Evolutionary conservation across 2,888 invertebrate genomes (phyloP), one percentile per base, ranked within the genome.

Genomic region (Isotomurus palustris): DNA sequence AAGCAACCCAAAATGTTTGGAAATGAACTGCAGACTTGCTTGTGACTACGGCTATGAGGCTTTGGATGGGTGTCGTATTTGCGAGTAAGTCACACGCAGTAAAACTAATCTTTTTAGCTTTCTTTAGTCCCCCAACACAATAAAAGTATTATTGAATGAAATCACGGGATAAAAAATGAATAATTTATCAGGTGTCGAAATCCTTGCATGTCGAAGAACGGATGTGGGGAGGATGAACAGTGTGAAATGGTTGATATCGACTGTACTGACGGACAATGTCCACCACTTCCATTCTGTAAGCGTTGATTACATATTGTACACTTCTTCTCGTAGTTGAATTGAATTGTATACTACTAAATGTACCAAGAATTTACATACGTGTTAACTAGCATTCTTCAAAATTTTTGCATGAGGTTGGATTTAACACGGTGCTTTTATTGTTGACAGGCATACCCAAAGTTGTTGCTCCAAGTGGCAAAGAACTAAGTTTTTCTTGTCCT

Each of bases 41-140:
- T 91, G 91, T 71, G 87, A 87, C 72, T 90, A 88, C 72, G 91
- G 91, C 0, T 88, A 87, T 72, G 83, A 85, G 50, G 74, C 88
- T 44, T 77, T 81, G 1, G 78, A 81, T 0, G 84, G 86, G 17
- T 91, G 91, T 72, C 88, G 90, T 0, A 81, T 82, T 12, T 91
- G 91, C 72, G 82, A 84, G 62, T 64, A 53, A 44, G 61, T 32
- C 3, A 12, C 32, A 35, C 12, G 32, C 8, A 32, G 12, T 12
- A 12, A n/a, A n/a, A n/a, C n/a, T n/a, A n/a, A n/a, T n/a, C n/a
- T n/a, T n/a, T n/a, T n/a, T n/a, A n/a, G n/a, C n/a, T n/a, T n/a
- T n/a, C n/a, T n/a, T n/a, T n/a, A n/a, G n/a, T n/a, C n/a, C n/a
- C n/a, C n/a, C n/a, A 32, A 12, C 32, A 8, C 10, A 32, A 12